phyloP scores from a whole-genome alignment of 2,113 vertebrate species.

The Chaetura pelagica region DNA sequence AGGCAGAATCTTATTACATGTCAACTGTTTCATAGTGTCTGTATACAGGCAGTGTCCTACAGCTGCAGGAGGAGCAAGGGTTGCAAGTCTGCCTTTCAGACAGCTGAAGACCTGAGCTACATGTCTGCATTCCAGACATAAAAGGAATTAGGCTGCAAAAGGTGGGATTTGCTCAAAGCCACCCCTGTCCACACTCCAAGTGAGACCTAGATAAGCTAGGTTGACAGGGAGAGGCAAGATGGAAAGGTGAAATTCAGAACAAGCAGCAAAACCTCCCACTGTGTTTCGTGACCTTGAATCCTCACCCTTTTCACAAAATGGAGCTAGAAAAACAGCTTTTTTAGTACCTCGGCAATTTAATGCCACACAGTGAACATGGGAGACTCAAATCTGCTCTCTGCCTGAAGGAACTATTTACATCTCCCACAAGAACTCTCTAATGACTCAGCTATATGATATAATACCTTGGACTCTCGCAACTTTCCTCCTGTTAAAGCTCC shows the following conservation, averaged over 20 bases:
- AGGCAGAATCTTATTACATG: neutral
- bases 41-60: neutral
- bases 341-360: neutral
- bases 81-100: neutral
- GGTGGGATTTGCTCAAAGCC: neutral
- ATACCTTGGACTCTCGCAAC: slow-evolving; percentile 11
- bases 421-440: slow-evolving; percentile 35
- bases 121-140: neutral
- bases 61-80: neutral
- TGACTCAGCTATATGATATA: slow-evolving; percentile 57
- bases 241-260: neutral
- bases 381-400: slow-evolving; percentile 35
- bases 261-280: neutral
- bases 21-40: neutral
- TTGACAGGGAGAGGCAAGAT: neutral
- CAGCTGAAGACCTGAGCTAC: neutral
- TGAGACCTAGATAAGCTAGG: neutral
- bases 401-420: slow-evolving; percentile 46
- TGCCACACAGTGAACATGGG: neutral
- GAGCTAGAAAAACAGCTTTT: neutral
- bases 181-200: neutral
- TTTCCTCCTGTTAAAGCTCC: neutral
- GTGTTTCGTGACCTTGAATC: slow-evolving; percentile 22
- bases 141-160: slow-evolving; percentile 11
- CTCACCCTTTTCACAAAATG: neutral